Conservation (phyloP, 2,797 vertebrate genomes). For the Peromyscus eremicus region DNA sequence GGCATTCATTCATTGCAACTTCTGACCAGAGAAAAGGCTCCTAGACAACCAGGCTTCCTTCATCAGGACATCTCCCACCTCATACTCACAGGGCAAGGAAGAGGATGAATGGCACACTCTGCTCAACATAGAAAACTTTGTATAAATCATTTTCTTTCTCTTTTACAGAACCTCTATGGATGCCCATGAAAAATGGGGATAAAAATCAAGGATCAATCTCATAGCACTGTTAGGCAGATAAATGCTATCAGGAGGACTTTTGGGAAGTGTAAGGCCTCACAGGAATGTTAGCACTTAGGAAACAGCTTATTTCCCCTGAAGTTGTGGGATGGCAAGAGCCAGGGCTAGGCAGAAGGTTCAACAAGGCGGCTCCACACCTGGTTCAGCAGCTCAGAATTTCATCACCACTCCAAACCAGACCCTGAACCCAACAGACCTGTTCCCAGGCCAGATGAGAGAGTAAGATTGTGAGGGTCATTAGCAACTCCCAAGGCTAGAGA, state of each 20-base stretch:
- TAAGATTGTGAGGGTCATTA: slow-evolving; percentile 19
- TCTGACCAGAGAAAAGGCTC: slow-evolving; percentile 17
- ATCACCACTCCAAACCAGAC: slow-evolving; percentile 9
- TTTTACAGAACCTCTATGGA: neutral
- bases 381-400: slow-evolving; percentile 7
- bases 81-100: neutral
- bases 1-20: neutral
- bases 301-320: neutral
- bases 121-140: neutral
- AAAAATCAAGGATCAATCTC: neutral
- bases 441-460: neutral
- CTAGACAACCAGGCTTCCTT: neutral
- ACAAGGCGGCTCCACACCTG: neutral
- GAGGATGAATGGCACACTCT: neutral
- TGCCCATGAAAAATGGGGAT: neutral
- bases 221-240: neutral
- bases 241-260: neutral
- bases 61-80: neutral
- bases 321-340: neutral
- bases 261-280: neutral
- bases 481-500: slow-evolving; percentile 39
- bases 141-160: neutral
- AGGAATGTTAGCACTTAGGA: neutral
- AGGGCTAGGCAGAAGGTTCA: neutral
- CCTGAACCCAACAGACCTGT: slow-evolving; percentile 65